These are phyloP conservation scores for Tenodera sinensis DNA, from an alignment of 2,888 invertebrate genomes.

Conservation along the genomic window DNA sequence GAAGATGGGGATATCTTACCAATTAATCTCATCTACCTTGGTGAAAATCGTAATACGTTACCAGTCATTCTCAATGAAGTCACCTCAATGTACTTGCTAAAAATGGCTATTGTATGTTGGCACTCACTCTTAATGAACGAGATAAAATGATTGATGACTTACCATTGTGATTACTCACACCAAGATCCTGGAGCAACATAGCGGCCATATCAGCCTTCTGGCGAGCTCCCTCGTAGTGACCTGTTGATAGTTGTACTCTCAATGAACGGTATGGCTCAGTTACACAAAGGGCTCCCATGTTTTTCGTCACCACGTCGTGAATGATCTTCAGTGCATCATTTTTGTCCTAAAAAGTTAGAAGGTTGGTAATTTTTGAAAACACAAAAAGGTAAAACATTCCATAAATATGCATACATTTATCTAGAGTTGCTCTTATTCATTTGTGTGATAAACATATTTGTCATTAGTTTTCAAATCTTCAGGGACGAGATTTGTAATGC, in stretches of 20 bases:
- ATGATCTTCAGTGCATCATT: conserved; percentile 68
- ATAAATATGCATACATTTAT: too few relatives aligned
- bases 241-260: conserved; percentile 64
- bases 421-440: too few relatives aligned
- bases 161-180: conserved; percentile 61
- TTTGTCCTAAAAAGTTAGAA: conserved; percentile 48
- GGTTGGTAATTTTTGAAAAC: too few relatives aligned
- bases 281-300: conserved; percentile 68
- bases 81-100: background rate
- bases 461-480: too few relatives aligned
- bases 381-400: too few relatives aligned
- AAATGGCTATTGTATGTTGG: background rate
- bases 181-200: conserved; percentile 69
- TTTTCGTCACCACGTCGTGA: conserved; percentile 70
- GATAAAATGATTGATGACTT: conserved; percentile 36
- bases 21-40: too few relatives aligned
- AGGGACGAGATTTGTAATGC: too few relatives aligned
- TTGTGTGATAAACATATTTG: too few relatives aligned
- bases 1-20: background rate
- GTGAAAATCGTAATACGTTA: background rate
- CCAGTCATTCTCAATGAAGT: background rate
- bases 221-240: conserved; percentile 68
- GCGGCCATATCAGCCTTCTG: conserved; percentile 79
- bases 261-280: conserved; percentile 65
- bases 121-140: background rate